phyloP scores from a whole-genome alignment of 2,113 vertebrate species.

The Mus spicilegus region DNA sequence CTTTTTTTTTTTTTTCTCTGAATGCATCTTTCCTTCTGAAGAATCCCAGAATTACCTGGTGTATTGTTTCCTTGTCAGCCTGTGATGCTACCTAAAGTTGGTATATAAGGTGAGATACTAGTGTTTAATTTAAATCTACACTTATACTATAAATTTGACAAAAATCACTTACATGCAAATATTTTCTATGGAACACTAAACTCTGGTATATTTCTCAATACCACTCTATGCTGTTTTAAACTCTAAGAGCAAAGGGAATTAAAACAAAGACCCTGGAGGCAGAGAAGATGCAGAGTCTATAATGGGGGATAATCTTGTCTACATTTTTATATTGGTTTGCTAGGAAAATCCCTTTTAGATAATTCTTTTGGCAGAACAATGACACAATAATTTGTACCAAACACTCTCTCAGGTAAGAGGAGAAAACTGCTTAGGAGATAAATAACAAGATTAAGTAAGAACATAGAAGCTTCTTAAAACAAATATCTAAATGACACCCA shows the following conservation, averaged over 20 bases:
- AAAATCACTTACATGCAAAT: conserved; percentile 20
- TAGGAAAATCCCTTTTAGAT: conserved; percentile 78
- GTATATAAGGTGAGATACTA: neutral
- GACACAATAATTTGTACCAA: conserved; percentile 83
- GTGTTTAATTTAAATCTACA: neutral
- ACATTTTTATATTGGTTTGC: conserved; percentile 76
- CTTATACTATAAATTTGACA: conserved; percentile 7
- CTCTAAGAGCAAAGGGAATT: conserved; percentile 79
- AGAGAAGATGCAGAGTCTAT: conserved; percentile 74
- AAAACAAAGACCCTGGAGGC: conserved; percentile 79
- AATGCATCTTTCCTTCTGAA: conserved; percentile 34
- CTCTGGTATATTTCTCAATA: conserved; percentile 69
- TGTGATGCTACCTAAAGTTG: neutral
- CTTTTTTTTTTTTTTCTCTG: neutral
- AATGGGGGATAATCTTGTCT: conserved; percentile 83
- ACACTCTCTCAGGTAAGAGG: conserved; percentile 64
- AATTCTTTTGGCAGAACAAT: conserved; percentile 80
- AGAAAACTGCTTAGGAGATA: conserved; percentile 72
- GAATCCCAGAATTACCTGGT: neutral
- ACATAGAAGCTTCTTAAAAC: conserved; percentile 74
- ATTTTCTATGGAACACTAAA: conserved; percentile 61
- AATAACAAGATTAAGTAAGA: conserved; percentile 83
- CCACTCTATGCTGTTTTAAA: conserved; percentile 50
- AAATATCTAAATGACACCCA: conserved; percentile 79
- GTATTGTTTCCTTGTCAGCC: conserved; percentile 47